These are phyloP conservation scores for Drosophila oshimai DNA, from an alignment of 1,140 invertebrate genomes.

Conservation along the genomic window DNA sequence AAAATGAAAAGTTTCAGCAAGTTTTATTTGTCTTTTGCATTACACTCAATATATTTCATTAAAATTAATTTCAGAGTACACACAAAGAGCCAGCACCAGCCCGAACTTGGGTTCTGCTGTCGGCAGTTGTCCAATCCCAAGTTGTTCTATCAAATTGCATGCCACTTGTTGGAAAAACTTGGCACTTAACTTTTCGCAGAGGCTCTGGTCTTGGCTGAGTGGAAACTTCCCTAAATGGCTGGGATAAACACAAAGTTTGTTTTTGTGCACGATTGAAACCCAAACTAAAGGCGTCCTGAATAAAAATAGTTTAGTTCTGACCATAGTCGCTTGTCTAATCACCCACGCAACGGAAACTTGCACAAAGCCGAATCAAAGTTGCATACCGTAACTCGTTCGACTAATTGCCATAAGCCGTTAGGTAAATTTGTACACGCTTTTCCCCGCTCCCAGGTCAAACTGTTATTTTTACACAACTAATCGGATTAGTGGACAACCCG, in stretches of 20 bases:
- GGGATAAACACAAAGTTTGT: constrained; percentile 17
- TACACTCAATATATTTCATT: constrained; percentile 49
- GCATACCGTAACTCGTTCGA: constrained; percentile 49
- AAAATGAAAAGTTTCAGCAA: constrained; percentile 8
- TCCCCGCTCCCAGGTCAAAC: background rate
- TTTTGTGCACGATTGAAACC: constrained; percentile 19
- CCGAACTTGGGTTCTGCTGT: constrained; percentile 12
- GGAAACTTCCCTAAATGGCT: background rate
- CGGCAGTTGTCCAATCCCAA: constrained; percentile 27
- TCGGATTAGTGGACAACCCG: constrained; percentile 42
- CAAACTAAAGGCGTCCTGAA: background rate
- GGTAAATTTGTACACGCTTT: constrained; percentile 44
- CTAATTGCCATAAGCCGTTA: constrained; percentile 71
- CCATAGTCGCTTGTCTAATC: background rate
- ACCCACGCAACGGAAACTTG: constrained; percentile 10
- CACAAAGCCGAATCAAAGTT: constrained; percentile 44
- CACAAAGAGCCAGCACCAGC: background rate
- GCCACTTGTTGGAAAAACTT: constrained; percentile 26
- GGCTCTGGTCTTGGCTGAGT: background rate
- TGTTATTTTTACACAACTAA: constrained; percentile 67
- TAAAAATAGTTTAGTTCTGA: constrained; percentile 13
- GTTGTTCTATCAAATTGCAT: constrained; percentile 25
- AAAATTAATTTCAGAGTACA: constrained; percentile 45
- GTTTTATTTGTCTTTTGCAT: constrained; percentile 52
- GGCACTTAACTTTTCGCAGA: constrained; percentile 27